phyloP scores from a whole-genome alignment of 2,113 vertebrate species.

The Polypterus senegalus region DNA sequence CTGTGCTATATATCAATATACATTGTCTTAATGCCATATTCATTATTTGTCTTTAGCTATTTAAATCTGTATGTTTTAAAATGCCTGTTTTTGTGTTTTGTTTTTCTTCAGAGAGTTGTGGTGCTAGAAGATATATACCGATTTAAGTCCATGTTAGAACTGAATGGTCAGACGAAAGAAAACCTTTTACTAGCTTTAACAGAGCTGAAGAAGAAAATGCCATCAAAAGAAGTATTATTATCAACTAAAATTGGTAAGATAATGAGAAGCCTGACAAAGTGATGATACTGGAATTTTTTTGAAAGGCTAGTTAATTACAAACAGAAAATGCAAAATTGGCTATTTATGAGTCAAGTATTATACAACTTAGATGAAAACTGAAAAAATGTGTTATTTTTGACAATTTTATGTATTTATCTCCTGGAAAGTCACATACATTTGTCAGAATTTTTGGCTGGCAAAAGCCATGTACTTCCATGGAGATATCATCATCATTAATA shows the following conservation, averaged over 20 bases:
- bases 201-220: constrained; percentile 87
- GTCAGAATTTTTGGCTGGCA: too few relatives aligned
- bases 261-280: not conserved
- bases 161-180: constrained; percentile 68
- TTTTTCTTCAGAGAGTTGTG: constrained; percentile 77
- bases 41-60: too few relatives aligned
- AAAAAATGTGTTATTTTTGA: not conserved
- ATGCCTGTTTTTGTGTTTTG: constrained; percentile 20
- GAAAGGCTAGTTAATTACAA: too few relatives aligned
- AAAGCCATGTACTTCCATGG: too few relatives aligned
- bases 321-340: not conserved
- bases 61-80: too few relatives aligned
- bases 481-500: too few relatives aligned
- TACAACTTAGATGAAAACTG: not conserved
- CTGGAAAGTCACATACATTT: too few relatives aligned
- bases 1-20: too few relatives aligned
- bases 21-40: too few relatives aligned
- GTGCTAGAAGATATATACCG: constrained; percentile 88
- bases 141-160: constrained; percentile 73
- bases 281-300: not conserved
- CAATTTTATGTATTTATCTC: not conserved
- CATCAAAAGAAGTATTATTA: constrained; percentile 76
- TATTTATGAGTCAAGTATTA: not conserved
- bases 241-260: constrained; percentile 79
- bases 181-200: constrained; percentile 64